Percentiles rank a stretch among this genome's conserved stretches.
phyloP scores from a whole-genome alignment of 2,797 vertebrate species.

The Hemitrygon akajei region DNA sequence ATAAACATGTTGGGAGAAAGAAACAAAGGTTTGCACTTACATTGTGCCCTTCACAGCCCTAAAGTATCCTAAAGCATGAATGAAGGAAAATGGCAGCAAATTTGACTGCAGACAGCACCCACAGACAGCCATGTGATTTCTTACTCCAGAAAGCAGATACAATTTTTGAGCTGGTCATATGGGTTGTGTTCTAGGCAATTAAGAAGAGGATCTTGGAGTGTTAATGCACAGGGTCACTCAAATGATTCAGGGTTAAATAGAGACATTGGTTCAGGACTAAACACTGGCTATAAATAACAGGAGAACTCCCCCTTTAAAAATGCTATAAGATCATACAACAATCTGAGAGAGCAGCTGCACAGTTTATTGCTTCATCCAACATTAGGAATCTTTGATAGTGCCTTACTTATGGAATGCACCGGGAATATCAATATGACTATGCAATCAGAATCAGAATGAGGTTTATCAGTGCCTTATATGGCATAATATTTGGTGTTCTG shows the following conservation, averaged over 20 bases:
- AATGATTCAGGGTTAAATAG: too few species aligned
- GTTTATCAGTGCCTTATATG: too few species aligned
- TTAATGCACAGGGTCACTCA: too few species aligned
- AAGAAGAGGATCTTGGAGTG: too few species aligned
- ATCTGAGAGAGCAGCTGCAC: neutral
- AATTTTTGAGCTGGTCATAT: too few species aligned
- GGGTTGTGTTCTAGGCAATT: too few species aligned
- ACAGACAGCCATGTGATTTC: neutral
- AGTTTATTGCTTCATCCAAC: neutral
- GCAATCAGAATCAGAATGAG: neutral
- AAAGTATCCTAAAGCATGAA: neutral
- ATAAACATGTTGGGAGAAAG: neutral
- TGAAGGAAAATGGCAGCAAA: neutral
- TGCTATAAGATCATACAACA: neutral
- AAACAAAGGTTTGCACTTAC: neutral
- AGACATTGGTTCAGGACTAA: neutral
- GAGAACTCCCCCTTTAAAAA: neutral
- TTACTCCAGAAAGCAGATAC: too few species aligned
- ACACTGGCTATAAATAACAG: neutral
- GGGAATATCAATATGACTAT: neutral
- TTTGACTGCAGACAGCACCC: neutral
- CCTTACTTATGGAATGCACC: neutral
- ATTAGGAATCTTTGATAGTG: neutral
- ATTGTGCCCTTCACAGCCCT: neutral
- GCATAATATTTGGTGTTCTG: too few species aligned